Conservation (phyloP, 2,113 vertebrate genomes). For the Myotis davidii region DNA sequence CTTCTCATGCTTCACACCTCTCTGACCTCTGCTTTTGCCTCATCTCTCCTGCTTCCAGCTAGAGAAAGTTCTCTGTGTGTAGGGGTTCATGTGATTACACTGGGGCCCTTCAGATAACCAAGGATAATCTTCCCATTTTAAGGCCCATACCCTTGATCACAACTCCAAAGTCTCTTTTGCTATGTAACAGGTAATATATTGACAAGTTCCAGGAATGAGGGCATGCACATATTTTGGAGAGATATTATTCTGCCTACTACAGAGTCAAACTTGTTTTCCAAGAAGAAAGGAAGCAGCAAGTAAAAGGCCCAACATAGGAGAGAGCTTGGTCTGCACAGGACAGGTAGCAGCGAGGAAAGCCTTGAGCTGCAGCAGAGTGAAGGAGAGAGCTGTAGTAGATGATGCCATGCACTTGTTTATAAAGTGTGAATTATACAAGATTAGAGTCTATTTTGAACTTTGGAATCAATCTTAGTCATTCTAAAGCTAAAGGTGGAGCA, state of each 20-base stretch:
- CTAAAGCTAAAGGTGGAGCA: conserved; percentile 1
- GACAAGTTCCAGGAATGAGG: neutral
- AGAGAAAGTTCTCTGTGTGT: neutral
- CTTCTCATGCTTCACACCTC: neutral
- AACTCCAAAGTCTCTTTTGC: neutral
- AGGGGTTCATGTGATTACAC: neutral
- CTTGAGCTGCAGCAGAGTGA: neutral
- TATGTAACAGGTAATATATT: neutral
- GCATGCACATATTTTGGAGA: neutral
- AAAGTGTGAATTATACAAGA: neutral
- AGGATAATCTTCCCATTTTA: neutral
- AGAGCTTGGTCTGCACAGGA: neutral
- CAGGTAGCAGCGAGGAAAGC: neutral
- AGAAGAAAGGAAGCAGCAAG: neutral
- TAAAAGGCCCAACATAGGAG: neutral
- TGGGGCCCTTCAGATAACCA: neutral
- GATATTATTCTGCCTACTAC: neutral
- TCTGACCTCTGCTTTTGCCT: neutral
- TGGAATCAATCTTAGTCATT: conserved; percentile 18
- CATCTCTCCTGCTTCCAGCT: neutral
- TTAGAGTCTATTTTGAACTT: conserved; percentile 48
- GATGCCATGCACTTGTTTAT: neutral
- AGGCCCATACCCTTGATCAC: neutral
- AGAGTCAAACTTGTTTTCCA: neutral
- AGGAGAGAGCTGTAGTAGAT: neutral